phyloP scores from a whole-genome alignment of 2,797 vertebrate species.

The Sus cebifrons region DNA sequence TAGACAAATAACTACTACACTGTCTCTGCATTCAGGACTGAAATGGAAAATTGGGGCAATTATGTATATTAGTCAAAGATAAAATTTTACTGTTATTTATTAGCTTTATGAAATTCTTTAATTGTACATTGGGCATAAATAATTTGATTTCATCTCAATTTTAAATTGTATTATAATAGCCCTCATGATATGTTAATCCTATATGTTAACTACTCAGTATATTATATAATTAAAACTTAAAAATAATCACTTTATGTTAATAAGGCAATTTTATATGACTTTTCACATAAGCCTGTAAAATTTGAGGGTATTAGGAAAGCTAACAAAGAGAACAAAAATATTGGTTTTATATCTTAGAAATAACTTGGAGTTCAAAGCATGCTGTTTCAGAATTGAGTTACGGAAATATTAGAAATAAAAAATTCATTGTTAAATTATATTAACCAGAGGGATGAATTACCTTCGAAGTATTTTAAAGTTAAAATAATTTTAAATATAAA shows the following conservation, averaged over 20 bases:
- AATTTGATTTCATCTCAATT: background rate
- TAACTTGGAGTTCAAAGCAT: constrained; percentile 69
- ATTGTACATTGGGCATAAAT: background rate
- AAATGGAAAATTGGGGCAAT: background rate
- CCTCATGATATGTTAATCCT: background rate
- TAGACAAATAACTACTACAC: background rate
- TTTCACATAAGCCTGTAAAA: constrained; percentile 6
- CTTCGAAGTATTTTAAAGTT: constrained; percentile 73
- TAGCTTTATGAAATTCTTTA: background rate
- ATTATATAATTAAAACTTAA: constrained; percentile 3
- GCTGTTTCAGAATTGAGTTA: background rate
- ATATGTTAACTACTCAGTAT: background rate
- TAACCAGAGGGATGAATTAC: constrained; percentile 81
- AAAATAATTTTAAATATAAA: constrained; percentile 85
- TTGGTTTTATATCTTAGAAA: background rate
- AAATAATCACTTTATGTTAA: background rate
- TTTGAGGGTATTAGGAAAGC: background rate
- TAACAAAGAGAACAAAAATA: background rate
- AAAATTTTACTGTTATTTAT: background rate
- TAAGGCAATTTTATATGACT: background rate
- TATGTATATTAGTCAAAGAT: background rate
- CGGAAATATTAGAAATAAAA: constrained; percentile 76
- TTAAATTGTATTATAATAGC: constrained; percentile 6
- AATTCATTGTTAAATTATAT: constrained; percentile 71
- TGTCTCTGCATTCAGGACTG: background rate